Evolutionary conservation across 1,140 invertebrate genomes (phyloP).

Genomic region (Cherax quadricarinatus): DNA sequence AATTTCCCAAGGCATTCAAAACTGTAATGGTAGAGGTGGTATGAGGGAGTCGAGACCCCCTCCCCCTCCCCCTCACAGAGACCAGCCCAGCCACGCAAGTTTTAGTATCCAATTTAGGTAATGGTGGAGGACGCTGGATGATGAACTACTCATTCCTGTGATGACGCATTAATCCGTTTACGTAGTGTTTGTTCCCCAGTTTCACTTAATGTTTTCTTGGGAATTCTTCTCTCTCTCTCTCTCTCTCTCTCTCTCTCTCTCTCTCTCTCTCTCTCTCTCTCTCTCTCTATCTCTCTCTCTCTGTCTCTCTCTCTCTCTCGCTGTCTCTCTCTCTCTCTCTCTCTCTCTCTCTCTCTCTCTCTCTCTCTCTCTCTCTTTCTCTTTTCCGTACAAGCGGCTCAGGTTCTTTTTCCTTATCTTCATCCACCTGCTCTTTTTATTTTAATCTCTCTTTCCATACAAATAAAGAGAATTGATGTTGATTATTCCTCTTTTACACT

Average conservation of each 20-base stretch:
- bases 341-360: not conserved
- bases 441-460: not conserved
- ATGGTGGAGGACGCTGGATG: conserved; percentile 54
- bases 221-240: not conserved
- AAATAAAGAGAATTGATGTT: no score
- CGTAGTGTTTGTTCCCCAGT: conserved; percentile 52
- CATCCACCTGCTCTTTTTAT: not conserved
- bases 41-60: not conserved
- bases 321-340: not conserved
- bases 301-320: not conserved
- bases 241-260: not conserved
- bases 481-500: no score
- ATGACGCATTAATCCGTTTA: conserved; percentile 67
- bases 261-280: not conserved
- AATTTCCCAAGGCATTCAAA: conserved; percentile 44
- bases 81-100: conserved; percentile 32
- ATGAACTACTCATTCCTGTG: conserved; percentile 61
- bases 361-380: not conserved
- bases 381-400: not conserved
- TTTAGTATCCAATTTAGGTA: conserved; percentile 66
- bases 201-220: conserved; percentile 62
- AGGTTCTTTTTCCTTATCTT: not conserved
- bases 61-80: not conserved
- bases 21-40: conserved; percentile 26
- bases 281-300: not conserved